phyloP scores from a whole-genome alignment of 2,797 vertebrate genomes.

The Gallinago nigripennis region DNA sequence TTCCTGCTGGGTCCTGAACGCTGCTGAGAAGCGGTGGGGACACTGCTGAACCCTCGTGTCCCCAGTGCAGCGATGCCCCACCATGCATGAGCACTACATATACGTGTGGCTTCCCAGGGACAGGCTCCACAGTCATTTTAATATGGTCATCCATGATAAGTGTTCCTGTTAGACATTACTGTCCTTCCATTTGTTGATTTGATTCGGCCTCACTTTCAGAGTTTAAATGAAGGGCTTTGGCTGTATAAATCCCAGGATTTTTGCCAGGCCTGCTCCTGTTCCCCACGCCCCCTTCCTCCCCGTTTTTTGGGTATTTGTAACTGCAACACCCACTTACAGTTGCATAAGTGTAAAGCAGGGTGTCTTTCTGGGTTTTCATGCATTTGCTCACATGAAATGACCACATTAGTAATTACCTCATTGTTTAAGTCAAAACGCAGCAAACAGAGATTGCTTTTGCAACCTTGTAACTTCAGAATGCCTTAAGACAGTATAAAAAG shows the following conservation, averaged over 20 bases:
- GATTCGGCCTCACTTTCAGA: neutral
- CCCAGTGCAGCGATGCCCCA: fast-evolving
- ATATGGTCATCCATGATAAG: neutral
- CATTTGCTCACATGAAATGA: neutral
- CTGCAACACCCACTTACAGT: neutral
- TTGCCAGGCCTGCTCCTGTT: neutral
- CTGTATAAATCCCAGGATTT: neutral
- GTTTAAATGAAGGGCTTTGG: neutral
- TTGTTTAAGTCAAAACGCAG: neutral
- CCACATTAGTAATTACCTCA: neutral
- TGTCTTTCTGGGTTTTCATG: neutral
- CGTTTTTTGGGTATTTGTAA: neutral
- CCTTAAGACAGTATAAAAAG: neutral
- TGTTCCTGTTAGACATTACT: neutral
- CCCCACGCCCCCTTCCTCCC: neutral
- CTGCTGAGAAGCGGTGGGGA: neutral
- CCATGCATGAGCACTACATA: fast-evolving
- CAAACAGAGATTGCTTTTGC: neutral
- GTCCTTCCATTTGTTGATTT: neutral
- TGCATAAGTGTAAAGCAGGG: neutral
- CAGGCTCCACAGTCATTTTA: neutral
- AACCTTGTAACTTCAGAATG: neutral
- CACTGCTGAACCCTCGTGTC: neutral
- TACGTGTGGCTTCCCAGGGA: fast-evolving
- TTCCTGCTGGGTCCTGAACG: neutral